These are phyloP conservation scores for Callocephalon fimbriatum DNA, from an alignment of 2,113 vertebrate species.

Conservation along the genomic window DNA sequence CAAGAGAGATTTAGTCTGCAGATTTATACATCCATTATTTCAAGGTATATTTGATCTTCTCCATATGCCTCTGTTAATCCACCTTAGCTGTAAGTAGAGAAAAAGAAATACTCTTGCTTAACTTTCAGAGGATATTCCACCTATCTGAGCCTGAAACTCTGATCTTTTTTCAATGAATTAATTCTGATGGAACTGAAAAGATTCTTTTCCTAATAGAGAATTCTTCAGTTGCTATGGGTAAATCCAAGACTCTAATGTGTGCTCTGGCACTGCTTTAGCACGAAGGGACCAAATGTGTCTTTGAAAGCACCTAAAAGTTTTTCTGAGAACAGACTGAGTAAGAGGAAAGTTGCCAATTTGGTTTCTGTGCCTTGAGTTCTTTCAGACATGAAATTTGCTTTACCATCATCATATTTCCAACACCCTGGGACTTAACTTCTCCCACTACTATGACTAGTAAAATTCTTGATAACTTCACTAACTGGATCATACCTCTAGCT, in stretches of 20 bases:
- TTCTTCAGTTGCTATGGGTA: slow-evolving; percentile 14
- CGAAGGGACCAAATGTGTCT: background rate
- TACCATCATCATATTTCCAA: background rate
- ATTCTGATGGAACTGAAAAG: background rate
- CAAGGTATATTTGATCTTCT: slow-evolving; percentile 68
- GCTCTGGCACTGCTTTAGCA: slow-evolving; percentile 9
- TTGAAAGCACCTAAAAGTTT: slow-evolving; percentile 6
- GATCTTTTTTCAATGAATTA: slow-evolving; percentile 23
- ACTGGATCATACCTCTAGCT: background rate
- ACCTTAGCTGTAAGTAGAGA: slow-evolving; percentile 51
- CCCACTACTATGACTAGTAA: background rate
- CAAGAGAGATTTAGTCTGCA: slow-evolving; percentile 66
- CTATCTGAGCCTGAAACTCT: slow-evolving; percentile 10
- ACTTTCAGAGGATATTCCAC: slow-evolving; percentile 46
- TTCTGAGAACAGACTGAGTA: background rate
- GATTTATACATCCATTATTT: slow-evolving; percentile 68
- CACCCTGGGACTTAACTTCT: background rate
- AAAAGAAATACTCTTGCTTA: slow-evolving; percentile 41
- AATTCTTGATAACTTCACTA: background rate
- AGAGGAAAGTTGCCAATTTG: slow-evolving; percentile 4
- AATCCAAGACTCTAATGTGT: slow-evolving; percentile 26
- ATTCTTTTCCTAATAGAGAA: slow-evolving; percentile 32
- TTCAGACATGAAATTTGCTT: slow-evolving; percentile 1
- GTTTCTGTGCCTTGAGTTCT: slow-evolving; percentile 12
- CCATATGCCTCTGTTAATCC: slow-evolving; percentile 65